Base-by-base conservation (phyloP, 2,797 vertebrate species). In the Tapirus indicus region DNA sequence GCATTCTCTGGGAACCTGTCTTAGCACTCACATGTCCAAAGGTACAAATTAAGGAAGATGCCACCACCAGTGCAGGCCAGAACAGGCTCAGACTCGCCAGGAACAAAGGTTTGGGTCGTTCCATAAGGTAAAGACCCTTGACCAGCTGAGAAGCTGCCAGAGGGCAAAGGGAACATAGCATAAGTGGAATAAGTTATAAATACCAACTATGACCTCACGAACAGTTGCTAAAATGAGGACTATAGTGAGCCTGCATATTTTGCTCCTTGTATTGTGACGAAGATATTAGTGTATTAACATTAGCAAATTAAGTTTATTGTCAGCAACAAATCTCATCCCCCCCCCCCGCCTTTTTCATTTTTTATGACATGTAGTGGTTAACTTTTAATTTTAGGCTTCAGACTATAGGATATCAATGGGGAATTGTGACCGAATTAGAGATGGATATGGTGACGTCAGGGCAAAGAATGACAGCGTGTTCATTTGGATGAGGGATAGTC, bases 291-390 rank as follows among this genome's bases (percentile, higher is more conserved):
- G 25, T 23, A 75, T 89, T 80, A 56, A 71, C 47, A 35, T 86
- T 35, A 87, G 64, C 32, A 93, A 80, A 29, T n/a, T 49, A 11
- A 74, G 69, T 95, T 77, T 93, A 83, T 94, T 77, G 49, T 41
- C n/a, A 77, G 35, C 35, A 68, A 54, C 54, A 49, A 68, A 16
- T 35, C 4, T 7, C 18, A 38, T 38, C 5, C 32, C 23, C 25
- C 32, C 27, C 20, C 21, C 18, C 10, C 2, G 38, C n/a, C 78
- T 80, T 38, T 90, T 66, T 32, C n/a, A 44, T 88, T 83, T 84
- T n/a, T 47, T 11, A 3, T 38, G 62, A 69, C 7, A 6, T 49
- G 0, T 47, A 32, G 52, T 11, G 9, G 71, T 78, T 84, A 79
- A 44, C 38, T 62, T 74, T 54, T 56, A 32, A 58, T 4, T 80